phyloP scores from a whole-genome alignment of 2,113 vertebrate species.

The Ariopsis seemanni region DNA sequence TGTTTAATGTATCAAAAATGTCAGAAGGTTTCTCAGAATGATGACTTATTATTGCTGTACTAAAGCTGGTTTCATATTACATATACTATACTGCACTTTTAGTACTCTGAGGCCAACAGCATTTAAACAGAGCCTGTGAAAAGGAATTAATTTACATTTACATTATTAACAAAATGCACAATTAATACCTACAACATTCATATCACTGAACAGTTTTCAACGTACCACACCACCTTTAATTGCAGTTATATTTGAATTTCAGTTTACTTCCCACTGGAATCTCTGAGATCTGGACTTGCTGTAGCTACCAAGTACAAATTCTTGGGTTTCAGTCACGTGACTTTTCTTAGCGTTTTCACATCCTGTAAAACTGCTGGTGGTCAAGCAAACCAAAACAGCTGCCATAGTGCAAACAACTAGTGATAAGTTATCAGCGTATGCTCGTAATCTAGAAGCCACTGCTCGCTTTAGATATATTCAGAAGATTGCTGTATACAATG shows the following conservation, averaged over 20 bases:
- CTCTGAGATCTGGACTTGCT: background rate
- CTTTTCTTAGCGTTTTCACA: no score
- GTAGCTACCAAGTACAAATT: background rate
- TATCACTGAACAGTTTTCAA: background rate
- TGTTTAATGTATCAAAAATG: background rate
- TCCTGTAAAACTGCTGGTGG: no score
- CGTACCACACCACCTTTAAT: background rate
- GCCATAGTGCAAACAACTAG: no score
- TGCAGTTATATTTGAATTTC: background rate
- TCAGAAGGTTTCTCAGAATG: background rate
- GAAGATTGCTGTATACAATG: no score
- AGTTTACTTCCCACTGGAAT: background rate
- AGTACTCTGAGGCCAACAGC: background rate
- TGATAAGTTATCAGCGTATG: no score
- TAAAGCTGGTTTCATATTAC: background rate
- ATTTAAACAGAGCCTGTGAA: background rate
- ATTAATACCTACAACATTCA: background rate
- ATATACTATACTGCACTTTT: background rate
- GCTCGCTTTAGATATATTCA: no score
- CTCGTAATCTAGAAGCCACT: no score
- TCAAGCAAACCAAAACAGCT: no score
- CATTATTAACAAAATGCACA: background rate
- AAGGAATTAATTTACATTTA: background rate
- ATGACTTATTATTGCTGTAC: background rate
- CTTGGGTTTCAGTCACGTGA: no score